Evolutionary conservation across 2,113 vertebrate genomes (phyloP).

Genomic region (Hydropotes inermis): DNA sequence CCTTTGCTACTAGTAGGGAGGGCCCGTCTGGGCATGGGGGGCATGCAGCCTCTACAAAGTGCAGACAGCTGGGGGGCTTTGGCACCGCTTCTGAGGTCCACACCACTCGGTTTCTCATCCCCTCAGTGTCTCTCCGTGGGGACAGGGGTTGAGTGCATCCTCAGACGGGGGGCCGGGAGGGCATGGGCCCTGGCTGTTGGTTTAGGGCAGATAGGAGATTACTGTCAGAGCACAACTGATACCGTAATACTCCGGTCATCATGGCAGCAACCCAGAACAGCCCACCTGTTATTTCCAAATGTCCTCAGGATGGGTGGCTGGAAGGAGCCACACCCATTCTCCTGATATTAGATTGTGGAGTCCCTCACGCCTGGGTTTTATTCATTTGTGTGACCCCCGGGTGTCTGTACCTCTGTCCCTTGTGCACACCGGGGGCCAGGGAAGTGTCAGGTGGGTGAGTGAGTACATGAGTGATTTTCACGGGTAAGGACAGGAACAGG

Average conservation of each 20-base stretch:
- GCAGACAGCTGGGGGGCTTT: accelerated
- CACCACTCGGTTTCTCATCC: not conserved
- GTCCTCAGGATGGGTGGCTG: not conserved
- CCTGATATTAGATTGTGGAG: not conserved
- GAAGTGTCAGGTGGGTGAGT: not conserved
- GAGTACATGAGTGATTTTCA: not conserved
- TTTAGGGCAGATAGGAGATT: not conserved
- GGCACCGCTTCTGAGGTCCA: not conserved
- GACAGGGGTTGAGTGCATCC: not conserved
- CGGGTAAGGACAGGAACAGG: not conserved
- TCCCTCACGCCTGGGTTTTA: not conserved
- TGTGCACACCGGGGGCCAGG: not conserved
- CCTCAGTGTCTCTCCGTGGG: not conserved
- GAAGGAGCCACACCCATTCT: no score
- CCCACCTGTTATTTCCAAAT: not conserved
- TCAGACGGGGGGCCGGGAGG: not conserved
- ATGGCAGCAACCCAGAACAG: not conserved
- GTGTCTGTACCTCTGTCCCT: not conserved
- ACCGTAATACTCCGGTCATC: not conserved
- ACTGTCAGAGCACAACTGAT: not conserved
- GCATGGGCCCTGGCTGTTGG: not conserved
- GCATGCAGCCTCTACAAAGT: accelerated
- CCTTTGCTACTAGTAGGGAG: not conserved
- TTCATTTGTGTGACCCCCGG: not conserved
- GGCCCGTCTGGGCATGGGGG: not conserved